Percentiles rank a stretch among this genome's conserved stretches.
Conservation (phyloP, 1,140 invertebrate species). For the Apis dorsata region DNA sequence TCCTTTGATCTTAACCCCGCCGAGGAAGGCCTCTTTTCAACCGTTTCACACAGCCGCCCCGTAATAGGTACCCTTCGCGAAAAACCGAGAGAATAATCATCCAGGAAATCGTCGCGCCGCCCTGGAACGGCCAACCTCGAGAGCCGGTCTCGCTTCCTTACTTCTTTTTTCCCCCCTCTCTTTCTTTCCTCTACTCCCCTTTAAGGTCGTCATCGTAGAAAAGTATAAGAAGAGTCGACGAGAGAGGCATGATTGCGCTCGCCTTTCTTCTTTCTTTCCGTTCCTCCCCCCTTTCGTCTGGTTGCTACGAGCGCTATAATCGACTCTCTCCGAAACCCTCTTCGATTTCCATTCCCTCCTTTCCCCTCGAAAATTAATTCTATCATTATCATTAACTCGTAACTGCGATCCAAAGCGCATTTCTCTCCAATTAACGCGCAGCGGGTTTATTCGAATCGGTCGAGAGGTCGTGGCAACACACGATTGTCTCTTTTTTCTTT, state of each 20-base stretch:
- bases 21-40: conserved; percentile 66
- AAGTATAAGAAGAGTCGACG: conserved; percentile 31
- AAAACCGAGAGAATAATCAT: conserved; percentile 68
- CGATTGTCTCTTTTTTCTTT: too few relatives aligned
- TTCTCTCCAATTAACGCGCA: neutral
- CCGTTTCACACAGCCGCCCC: conserved; percentile 59
- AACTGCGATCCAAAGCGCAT: neutral
- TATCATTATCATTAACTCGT: neutral
- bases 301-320: neutral
- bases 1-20: conserved; percentile 69
- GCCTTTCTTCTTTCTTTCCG: neutral
- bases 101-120: conserved; percentile 62
- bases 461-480: too few relatives aligned
- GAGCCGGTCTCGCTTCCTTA: conserved; percentile 22
- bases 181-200: neutral
- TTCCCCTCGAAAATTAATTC: conserved; percentile 30
- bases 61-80: conserved; percentile 66
- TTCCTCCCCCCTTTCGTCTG: too few relatives aligned
- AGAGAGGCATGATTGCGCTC: conserved; percentile 26
- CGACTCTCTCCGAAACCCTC: neutral
- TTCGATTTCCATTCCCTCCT: conserved; percentile 8
- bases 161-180: neutral
- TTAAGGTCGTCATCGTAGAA: conserved; percentile 28
- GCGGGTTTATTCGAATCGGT: too few relatives aligned
- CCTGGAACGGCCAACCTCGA: conserved; percentile 56